phyloP scores from a whole-genome alignment of 2,113 vertebrate genomes.

The Ochotona princeps region DNA sequence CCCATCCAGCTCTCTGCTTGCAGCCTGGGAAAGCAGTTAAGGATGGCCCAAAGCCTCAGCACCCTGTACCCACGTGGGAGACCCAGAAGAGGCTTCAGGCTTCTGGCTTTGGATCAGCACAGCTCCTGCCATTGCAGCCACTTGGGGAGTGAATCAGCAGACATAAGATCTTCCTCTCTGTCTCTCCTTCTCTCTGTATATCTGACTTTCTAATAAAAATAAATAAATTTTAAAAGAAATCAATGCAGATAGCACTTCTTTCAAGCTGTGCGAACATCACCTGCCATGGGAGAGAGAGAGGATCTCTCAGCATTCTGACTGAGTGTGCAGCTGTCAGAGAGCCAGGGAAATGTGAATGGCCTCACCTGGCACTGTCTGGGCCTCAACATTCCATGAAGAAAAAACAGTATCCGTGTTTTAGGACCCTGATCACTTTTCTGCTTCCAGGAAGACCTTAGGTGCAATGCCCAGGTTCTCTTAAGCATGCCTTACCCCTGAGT shows the following conservation, averaged over 20 bases:
- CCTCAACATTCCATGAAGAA: neutral
- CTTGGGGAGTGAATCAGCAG: no score
- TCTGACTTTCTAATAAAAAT: no score
- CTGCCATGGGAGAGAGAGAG: neutral
- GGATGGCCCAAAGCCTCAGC: no score
- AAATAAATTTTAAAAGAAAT: neutral
- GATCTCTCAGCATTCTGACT: neutral
- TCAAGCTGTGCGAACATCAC: neutral
- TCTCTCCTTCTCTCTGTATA: no score
- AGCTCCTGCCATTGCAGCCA: no score
- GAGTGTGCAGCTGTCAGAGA: neutral
- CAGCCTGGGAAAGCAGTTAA: no score
- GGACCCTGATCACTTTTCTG: neutral
- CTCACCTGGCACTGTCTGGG: neutral
- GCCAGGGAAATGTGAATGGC: neutral
- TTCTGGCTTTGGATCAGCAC: no score
- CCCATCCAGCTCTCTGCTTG: no score
- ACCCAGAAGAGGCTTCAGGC: no score
- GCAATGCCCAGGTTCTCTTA: neutral
- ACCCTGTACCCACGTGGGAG: no score
- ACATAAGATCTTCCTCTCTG: no score
- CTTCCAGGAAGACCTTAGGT: neutral
- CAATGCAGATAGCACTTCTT: neutral
- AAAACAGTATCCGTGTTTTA: neutral
- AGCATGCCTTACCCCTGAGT: no score